Evolutionary conservation across 2,113 vertebrate species (phyloP).

Genomic region (Rhinopomastus cyanomelas): DNA sequence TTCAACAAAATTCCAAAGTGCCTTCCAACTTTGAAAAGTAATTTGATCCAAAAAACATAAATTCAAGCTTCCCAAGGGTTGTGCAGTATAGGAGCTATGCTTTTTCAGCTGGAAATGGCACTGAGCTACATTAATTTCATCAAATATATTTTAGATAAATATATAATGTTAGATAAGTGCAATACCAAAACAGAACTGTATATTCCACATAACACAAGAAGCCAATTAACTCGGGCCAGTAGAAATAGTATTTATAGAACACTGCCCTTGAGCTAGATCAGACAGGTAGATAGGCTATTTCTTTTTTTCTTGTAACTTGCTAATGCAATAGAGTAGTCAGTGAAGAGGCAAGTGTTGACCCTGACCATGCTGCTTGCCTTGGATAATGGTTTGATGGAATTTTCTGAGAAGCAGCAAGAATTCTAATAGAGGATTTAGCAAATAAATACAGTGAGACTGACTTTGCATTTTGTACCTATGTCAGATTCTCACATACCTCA

Average conservation of each 20-base stretch:
- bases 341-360: background rate
- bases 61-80: background rate
- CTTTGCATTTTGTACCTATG: background rate
- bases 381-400: background rate
- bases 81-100: background rate
- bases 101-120: constrained; percentile 20
- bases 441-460: background rate
- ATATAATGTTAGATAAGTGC: background rate
- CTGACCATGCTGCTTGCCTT: background rate
- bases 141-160: background rate
- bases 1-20: background rate
- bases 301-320: background rate
- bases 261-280: background rate
- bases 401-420: background rate
- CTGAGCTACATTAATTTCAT: constrained; percentile 6
- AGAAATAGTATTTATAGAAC: background rate
- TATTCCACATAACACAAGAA: background rate
- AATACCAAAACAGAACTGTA: background rate
- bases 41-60: constrained; percentile 4
- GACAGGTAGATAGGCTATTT: background rate
- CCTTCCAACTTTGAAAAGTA: background rate
- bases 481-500: background rate
- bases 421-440: background rate
- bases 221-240: background rate
- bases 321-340: background rate